Percentiles rank a stretch among this genome's conserved stretches.
These are phyloP conservation scores for Tamandua tetradactyla DNA, from an alignment of 2,797 vertebrate species.

Conservation along the genomic window DNA sequence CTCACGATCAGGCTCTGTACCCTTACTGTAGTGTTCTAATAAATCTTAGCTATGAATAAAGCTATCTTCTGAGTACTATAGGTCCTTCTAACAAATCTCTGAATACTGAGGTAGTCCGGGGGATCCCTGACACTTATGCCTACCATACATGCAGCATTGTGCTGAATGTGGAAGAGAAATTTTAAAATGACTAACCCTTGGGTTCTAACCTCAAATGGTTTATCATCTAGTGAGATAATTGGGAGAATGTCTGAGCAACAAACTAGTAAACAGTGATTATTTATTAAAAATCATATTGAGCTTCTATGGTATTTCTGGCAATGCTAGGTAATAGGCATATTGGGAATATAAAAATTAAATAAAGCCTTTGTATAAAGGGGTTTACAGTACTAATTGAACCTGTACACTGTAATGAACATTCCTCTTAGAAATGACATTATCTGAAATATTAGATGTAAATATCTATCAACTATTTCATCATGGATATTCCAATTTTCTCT, in stretches of 20 bases:
- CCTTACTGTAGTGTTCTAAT: not conserved
- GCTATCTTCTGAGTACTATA: not conserved
- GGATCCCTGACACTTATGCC: not conserved
- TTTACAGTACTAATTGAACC: not conserved
- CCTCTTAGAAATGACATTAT: not conserved
- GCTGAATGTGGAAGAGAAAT: not conserved
- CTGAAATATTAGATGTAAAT: slow-evolving; percentile 27
- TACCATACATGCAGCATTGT: not conserved
- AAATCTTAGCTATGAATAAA: not conserved
- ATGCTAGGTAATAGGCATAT: not conserved
- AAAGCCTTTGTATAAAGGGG: not conserved
- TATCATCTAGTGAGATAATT: not conserved
- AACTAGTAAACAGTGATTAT: not conserved
- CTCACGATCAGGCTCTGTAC: not conserved
- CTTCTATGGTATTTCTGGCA: not conserved
- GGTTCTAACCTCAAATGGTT: not conserved
- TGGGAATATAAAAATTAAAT: slow-evolving; percentile 10
- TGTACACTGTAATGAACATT: not conserved
- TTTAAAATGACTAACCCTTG: slow-evolving; percentile 12
- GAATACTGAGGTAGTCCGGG: not conserved
- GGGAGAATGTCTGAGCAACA: not conserved
- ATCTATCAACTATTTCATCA: not conserved
- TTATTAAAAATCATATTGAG: slow-evolving; percentile 45
- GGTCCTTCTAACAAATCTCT: slow-evolving; percentile 5
- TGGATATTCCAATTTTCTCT: slow-evolving; percentile 9